Evolutionary conservation across 2,888 invertebrate genomes (phyloP).

Genomic region (Temnothorax ravouxi): DNA sequence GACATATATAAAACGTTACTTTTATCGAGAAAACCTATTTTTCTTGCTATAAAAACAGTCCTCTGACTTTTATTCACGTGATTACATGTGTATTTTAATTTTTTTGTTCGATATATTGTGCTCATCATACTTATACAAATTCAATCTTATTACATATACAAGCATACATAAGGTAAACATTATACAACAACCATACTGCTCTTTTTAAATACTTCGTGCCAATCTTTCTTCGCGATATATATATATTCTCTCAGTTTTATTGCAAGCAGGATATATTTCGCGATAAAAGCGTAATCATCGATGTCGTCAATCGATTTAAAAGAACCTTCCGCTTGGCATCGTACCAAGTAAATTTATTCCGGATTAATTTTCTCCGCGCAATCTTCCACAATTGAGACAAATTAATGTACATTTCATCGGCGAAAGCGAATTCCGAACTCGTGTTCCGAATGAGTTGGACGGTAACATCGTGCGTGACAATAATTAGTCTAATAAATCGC

Average conservation of each 20-base stretch:
- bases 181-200: background rate
- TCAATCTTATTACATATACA: background rate
- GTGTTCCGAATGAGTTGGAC: slow-evolving; percentile 44
- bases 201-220: background rate
- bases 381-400: slow-evolving; percentile 33
- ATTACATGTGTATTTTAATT: background rate
- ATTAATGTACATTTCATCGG: slow-evolving; percentile 37
- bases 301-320: slow-evolving; percentile 4
- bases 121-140: background rate
- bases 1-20: background rate
- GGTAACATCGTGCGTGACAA: slow-evolving; percentile 29
- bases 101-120: background rate
- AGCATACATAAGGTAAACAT: background rate
- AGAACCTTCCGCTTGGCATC: background rate
- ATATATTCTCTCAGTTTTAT: background rate
- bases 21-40: background rate
- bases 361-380: slow-evolving; percentile 33
- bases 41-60: background rate
- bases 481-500: slow-evolving; percentile 51
- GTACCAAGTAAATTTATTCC: slow-evolving; percentile 17
- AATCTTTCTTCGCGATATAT: background rate
- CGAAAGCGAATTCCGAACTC: slow-evolving; percentile 17
- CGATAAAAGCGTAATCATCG: background rate
- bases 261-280: background rate
- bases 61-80: slow-evolving; percentile 9